Conservation (phyloP, 2,888 invertebrate species). For the Brachyopa scutellaris region DNA sequence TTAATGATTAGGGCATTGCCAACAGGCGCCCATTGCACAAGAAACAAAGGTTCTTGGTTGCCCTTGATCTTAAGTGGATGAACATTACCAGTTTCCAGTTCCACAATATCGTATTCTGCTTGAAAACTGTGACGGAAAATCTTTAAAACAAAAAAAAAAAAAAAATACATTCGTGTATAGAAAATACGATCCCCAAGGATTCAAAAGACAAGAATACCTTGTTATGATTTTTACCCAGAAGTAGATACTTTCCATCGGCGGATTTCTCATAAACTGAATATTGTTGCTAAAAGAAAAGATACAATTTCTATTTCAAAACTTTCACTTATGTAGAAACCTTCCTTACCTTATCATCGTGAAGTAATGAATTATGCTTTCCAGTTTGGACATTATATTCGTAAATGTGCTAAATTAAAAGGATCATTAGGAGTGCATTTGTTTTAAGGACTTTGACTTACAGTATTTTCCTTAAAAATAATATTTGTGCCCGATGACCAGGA, state of each 20-base stretch:
- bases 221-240: constrained; percentile 85
- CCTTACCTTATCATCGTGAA: constrained; percentile 75
- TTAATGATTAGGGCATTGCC: constrained; percentile 89
- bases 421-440: no score
- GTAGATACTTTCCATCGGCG: constrained; percentile 85
- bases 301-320: no score
- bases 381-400: constrained; percentile 77
- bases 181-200: background rate
- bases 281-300: constrained; percentile 78
- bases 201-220: constrained; percentile 82
- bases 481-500: constrained; percentile 89
- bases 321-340: no score
- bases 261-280: constrained; percentile 84
- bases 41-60: constrained; percentile 83
- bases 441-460: constrained; percentile 74
- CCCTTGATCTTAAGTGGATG: constrained; percentile 78
- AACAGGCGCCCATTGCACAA: constrained; percentile 89
- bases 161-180: no score
- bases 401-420: constrained; percentile 75
- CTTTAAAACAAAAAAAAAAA: constrained; percentile 80
- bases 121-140: constrained; percentile 90
- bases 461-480: constrained; percentile 84
- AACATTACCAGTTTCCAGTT: constrained; percentile 84
- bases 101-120: constrained; percentile 88
- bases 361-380: constrained; percentile 71